Conservation (phyloP, 2,888 invertebrate species). For the Tipula vernalis region DNA sequence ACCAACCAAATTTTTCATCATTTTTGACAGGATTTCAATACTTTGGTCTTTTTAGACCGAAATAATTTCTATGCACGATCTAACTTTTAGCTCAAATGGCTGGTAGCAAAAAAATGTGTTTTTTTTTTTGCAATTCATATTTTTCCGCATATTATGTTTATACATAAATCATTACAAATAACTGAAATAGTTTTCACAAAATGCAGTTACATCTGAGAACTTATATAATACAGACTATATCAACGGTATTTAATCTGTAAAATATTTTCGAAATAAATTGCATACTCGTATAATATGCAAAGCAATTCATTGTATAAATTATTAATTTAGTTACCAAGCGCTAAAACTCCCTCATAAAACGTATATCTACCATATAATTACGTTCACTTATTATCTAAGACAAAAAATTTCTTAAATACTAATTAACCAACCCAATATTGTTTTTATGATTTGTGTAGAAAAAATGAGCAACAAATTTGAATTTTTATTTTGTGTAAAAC, state of each 20-base stretch:
- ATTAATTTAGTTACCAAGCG: not conserved
- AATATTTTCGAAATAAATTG: not conserved
- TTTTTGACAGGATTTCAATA: too few relatives aligned
- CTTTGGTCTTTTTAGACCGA: too few relatives aligned
- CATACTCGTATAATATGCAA: not conserved
- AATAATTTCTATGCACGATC: too few relatives aligned
- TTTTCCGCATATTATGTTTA: too few relatives aligned
- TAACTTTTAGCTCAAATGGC: too few relatives aligned
- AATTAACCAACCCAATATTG: not conserved
- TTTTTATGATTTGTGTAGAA: not conserved
- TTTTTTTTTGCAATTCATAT: too few relatives aligned
- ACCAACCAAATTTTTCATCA: too few relatives aligned
- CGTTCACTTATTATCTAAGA: not conserved
- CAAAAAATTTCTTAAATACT: not conserved
- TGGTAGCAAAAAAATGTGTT: too few relatives aligned
- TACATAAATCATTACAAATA: too few relatives aligned
- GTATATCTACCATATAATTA: not conserved
- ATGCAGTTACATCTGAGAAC: not conserved
- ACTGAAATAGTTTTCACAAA: not conserved
- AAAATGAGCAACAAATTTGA: not conserved
- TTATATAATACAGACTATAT: not conserved
- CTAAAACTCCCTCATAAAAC: not conserved
- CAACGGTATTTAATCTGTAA: not conserved
- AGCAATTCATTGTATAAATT: not conserved
- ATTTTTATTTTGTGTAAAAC: not conserved